Evolutionary conservation across 2,113 vertebrate genomes (phyloP).

Genomic region (Aleadryas rufinucha): DNA sequence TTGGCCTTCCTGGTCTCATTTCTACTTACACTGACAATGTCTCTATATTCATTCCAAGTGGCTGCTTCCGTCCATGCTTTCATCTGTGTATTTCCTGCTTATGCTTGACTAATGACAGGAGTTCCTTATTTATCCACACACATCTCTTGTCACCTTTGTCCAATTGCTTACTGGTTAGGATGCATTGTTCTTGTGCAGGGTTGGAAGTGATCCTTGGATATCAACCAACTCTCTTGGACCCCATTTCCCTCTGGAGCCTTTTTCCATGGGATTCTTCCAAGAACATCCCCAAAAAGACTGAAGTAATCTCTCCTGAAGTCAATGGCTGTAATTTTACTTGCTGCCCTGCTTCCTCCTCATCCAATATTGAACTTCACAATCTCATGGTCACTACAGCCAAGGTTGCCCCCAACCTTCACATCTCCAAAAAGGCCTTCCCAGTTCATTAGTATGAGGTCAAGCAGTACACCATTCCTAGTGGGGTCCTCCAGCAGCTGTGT

Average conservation of each 20-base stretch:
- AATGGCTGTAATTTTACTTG: background rate
- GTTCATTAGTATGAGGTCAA: background rate
- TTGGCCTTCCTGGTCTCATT: background rate
- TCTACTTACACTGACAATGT: background rate
- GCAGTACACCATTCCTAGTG: background rate
- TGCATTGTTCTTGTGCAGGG: fast-evolving
- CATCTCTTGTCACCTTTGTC: background rate
- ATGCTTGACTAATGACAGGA: background rate
- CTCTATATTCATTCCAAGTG: background rate
- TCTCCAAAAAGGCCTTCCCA: background rate
- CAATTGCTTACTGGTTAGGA: background rate
- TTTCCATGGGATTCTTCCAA: background rate
- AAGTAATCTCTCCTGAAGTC: background rate
- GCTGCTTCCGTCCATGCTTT: background rate
- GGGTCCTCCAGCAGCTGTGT: background rate
- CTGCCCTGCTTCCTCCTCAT: background rate
- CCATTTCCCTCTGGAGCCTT: background rate
- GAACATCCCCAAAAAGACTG: background rate
- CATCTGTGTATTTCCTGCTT: background rate
- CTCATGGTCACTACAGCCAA: background rate
- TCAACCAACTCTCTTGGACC: background rate
- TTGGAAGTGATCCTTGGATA: background rate
- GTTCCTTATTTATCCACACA: background rate
- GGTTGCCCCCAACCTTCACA: background rate
- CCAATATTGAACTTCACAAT: background rate